Conservation (phyloP, 2,113 vertebrate species). For the Chionis minor region DNA sequence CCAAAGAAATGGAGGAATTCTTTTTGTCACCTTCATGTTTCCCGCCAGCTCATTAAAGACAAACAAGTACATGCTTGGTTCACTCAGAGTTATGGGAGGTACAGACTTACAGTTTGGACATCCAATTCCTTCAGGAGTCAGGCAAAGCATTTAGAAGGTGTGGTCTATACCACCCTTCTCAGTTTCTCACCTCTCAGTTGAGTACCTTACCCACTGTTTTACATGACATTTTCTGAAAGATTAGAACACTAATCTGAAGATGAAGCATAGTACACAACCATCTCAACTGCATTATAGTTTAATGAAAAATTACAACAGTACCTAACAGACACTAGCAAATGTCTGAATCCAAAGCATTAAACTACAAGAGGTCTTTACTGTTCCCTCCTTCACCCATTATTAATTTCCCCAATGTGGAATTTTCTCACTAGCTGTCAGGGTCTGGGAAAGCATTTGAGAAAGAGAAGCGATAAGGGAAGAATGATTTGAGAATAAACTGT, state of each 20-base stretch:
- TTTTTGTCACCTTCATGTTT: neutral
- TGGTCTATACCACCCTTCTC: neutral
- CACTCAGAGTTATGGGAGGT: neutral
- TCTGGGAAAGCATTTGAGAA: slow-evolving; percentile 8
- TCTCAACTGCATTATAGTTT: neutral
- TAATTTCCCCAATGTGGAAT: neutral
- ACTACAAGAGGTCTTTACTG: neutral
- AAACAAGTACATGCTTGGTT: neutral
- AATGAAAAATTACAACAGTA: neutral
- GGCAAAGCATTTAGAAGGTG: neutral
- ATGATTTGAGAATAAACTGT: slow-evolving; percentile 41
- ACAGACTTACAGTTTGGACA: neutral
- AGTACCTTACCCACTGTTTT: neutral
- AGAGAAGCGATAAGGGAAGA: slow-evolving; percentile 35
- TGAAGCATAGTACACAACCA: neutral
- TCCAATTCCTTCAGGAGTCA: neutral
- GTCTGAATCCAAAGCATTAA: neutral
- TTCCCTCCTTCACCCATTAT: neutral
- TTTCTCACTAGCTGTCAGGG: neutral
- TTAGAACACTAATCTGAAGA: neutral
- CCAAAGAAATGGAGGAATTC: neutral
- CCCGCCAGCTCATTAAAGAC: neutral
- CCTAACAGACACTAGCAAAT: neutral
- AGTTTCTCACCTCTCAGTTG: neutral
- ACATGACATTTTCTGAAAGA: neutral